These are phyloP conservation scores for Hylyphantes graminicola DNA, from an alignment of 1,140 invertebrate genomes.

Conservation along the genomic window DNA sequence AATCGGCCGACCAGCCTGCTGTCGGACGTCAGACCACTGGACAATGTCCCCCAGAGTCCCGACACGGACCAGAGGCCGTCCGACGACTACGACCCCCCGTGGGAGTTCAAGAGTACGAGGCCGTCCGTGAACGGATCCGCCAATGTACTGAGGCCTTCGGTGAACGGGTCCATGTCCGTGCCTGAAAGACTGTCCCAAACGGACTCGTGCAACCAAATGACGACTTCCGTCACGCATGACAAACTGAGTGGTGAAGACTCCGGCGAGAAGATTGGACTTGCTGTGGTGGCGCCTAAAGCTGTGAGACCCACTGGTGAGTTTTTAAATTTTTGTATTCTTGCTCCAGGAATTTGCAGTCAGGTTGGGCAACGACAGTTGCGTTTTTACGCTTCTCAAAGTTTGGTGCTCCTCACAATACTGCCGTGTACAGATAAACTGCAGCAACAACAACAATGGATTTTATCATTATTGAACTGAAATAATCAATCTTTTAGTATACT, in stretches of 20 bases:
- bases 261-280: slow-evolving; percentile 1
- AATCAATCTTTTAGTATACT: no score
- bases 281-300: slow-evolving; percentile 19
- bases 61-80: slow-evolving; percentile 51
- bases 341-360: no score
- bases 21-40: slow-evolving; percentile 42
- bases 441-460: no score
- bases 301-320: slow-evolving; percentile 37
- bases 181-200: slow-evolving; percentile 49
- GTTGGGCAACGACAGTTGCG: no score
- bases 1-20: slow-evolving; percentile 40
- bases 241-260: slow-evolving; percentile 36
- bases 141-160: slow-evolving; percentile 41
- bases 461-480: no score
- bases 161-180: slow-evolving; percentile 51
- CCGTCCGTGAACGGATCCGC: slow-evolving; percentile 49
- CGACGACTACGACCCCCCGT: slow-evolving; percentile 63
- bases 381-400: no score
- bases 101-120: slow-evolving; percentile 59
- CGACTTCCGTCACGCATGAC: slow-evolving; percentile 47
- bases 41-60: slow-evolving; percentile 57
- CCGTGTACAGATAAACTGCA: no score
- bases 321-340: no score
- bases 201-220: slow-evolving; percentile 13
- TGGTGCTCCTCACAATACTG: no score